Base-by-base conservation (phyloP, 2,888 invertebrate species). In the Plebejus argus region DNA sequence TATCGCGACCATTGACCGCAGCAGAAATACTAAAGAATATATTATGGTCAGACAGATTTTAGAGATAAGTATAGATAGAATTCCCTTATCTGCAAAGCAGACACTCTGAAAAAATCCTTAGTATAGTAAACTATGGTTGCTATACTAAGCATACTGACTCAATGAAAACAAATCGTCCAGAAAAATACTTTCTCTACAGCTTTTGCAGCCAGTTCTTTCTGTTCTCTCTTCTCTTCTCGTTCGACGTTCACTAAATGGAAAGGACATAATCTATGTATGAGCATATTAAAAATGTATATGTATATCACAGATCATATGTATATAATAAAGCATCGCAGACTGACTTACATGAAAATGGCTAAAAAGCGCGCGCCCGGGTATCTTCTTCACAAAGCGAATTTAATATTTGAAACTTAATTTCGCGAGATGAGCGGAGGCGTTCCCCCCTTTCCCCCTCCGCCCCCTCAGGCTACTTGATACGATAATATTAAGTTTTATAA, bases 391-490 rank as follows among this genome's bases (percentile, higher is more conserved):
- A 88, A 90, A 86, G 86, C 83, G 86, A 88, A 90, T 91, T 91
- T 90, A 90, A 91, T 91, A 91, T 91, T 90, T 88, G 87, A 91
- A 92, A 91, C 85, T 91, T 91, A 91, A 91, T 92, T 91, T 91
- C 87, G 85, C 81, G 84, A 86, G 90, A 91, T 89, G 88, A 90
- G 85, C 84, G 84, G 61, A 79, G 78, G 80, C 80, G 77, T 80
- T 80, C 80, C 78, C 79, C 78, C 79, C 77, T 76, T 15, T 4
- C 15, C 66, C 53, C 53, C 45, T 12, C 0, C 53, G 0, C 28
- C 66, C 78, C 45, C 39, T 18, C 45, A 1, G 20, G 56, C 72
- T 78, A 78, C 80, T 81, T 77, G 78, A 77, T 76, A 78, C 81
- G 81, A 79, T 80, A 78, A 77, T 76, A 81, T 80, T 80, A 79